Evolutionary conservation across 2,888 invertebrate genomes (phyloP), one percentile per base, ranked within the genome.

Genomic region (Cheilosia variabilis): DNA sequence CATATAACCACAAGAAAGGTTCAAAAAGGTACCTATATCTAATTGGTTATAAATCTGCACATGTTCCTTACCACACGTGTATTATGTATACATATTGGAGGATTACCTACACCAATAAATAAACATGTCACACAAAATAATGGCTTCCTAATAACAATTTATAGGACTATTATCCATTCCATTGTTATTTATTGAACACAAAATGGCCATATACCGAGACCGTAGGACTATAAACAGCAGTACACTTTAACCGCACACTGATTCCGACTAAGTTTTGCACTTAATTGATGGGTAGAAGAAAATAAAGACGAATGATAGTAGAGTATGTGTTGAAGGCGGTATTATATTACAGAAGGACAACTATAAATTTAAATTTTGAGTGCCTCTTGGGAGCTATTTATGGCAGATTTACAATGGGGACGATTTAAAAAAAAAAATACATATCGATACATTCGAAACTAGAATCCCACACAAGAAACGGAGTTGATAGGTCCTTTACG

Each of bases 101-200:
- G 55, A 62, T 45, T 63, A 57, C 66, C 66, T 72, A 77, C 72
- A 72, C 72, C 86, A 81, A 86, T 86, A 86, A 80, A 86, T 86
- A 86, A 68, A 77, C 76, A 81, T 77, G 81, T 86, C 86, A 63
- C 86, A 72, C 62, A 68, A 63, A 86, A 80, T 81, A 86, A 86
- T 86, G 86, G 76, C 81, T 77, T 72, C 72, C 81, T 86, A 86
- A 86, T 86, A 86, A 86, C 81, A 81, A 86, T 86, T 86, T 86
- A 86, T 81, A 63, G 81, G 86, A 81, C 81, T 86, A 86, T 86
- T 86, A 86, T 81, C 81, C 81, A 63, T 72, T 76, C 72, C 76
- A 68, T 68, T 81, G 76, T 72, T 81, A 81, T 86, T 86, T 81
- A 86, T 86, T 77, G 66, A 68, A 50, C 81, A 86, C 72, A 72